Evolutionary conservation across 1,140 invertebrate genomes (phyloP), one percentile per base, ranked within the genome.

Genomic region (Akabosia matsudoensis): DNA sequence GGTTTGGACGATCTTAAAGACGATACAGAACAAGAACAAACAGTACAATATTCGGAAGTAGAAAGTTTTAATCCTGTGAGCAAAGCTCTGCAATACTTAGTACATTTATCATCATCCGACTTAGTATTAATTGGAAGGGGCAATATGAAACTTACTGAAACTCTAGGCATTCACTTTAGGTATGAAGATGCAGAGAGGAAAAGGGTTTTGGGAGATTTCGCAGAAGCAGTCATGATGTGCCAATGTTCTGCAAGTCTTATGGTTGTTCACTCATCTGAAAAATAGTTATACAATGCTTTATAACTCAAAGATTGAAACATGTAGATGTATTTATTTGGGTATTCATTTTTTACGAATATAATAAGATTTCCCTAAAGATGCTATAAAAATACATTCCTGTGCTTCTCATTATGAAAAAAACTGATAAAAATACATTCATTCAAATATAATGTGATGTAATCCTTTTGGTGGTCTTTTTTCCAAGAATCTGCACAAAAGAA

Each of bases 91-190:
- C 4, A 70, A 24, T 52, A 34, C 18, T 24, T 76, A 18, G 34
- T 33, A 10, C 22, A 74, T 1, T 54, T 76, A 30, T 33, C 26
- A 13, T 54, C 26, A 16, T 16, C 14, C 7, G 78, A 79, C 31
- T 76, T 79, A 26, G 74, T 79, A 18, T 54, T 79, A 7, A 34
- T 76, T 34, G 78, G 78, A 0, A 31, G 45, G 0, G 71, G 24
- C 1, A 70, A 34, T 28, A 22, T 24, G 33, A 30, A 26, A 0
- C 34, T 18, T 1, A 10, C 18, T 45, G 37, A 45, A 7, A 45
- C 7, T 18, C 37, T 45, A 45, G 37, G 13, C 2, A 18, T 61
- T 2, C 28, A n/a, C 54, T 75, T 73, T n/a, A 64, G 14, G 33
- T 45, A 31, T 22, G 33, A 28, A 33, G 78, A 79, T 74, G 0